Base-by-base conservation (phyloP, 2,113 vertebrate species). In the Nanorana parkeri region DNA sequence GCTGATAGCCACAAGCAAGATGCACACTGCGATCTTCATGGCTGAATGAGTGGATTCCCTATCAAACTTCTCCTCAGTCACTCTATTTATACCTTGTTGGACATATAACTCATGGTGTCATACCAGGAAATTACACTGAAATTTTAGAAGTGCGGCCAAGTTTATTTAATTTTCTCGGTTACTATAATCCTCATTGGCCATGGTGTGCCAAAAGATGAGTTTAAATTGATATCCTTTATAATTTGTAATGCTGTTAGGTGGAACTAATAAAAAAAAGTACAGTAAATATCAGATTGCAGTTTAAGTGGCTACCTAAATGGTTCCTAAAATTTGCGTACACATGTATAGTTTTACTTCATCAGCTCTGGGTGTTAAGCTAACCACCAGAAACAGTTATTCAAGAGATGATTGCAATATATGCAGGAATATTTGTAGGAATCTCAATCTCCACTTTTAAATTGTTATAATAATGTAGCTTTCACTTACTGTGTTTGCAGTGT, bases 161-260 rank as follows among this genome's bases (percentile, higher is more conserved):
- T 47, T 47, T 17, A 68, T 41, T 23, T 41, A 47, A 5, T 47
- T 51, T 66, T 65, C 19, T 64, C 20, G 2, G 3, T 26, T 21
- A 60, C 47, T 15, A 69, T 69, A 32, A 80, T 80, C 66, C 21
- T 32, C 8, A 52, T 78, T 80, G n/a, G 78, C 61, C 78, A 80
- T 80, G 65, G 51, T 41, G 20, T 41, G 4, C 36, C 58, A 23
- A 69, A 28, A 20, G 28, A 24, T 60, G 19, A 69, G 28, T 51
- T 23, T 36, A 36, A 60, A 60, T 21, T 5, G 13, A 68, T 67
- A 23, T 13, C 21, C 26, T 23, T 16, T 28, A 41, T 56, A 4
- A 56, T 78, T 55, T 52, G 61, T 56, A 58, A 56, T 4, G 65
- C 19, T 56, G 23, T 55, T 23, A 54, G 21, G 54, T 26, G 58